Conservation (phyloP, 2,888 invertebrate species). For the Baccha elongata region DNA sequence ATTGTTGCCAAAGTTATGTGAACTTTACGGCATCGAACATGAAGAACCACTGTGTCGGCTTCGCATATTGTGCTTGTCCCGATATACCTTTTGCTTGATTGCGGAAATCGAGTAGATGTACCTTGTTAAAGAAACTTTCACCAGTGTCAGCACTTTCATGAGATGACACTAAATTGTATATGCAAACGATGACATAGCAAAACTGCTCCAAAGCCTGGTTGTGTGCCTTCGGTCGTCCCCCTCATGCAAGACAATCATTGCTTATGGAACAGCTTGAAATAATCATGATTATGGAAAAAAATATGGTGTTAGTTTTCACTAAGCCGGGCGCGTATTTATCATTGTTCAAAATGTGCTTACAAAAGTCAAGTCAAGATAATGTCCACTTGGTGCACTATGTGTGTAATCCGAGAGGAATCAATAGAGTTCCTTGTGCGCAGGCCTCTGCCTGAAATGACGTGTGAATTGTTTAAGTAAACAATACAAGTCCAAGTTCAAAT, state of each 20-base stretch:
- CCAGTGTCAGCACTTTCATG: conserved; percentile 24
- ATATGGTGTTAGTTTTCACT: conserved; percentile 40
- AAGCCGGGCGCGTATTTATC: not conserved
- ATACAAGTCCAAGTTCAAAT: conserved; percentile 68
- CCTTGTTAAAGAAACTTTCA: conserved; percentile 51
- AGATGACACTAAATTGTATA: conserved; percentile 5
- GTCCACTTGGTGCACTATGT: conserved; percentile 28
- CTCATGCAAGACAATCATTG: conserved; percentile 24
- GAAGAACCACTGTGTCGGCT: conserved; percentile 19
- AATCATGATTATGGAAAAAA: conserved; percentile 28
- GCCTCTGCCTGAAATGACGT: conserved; percentile 13
- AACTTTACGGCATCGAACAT: conserved; percentile 53
- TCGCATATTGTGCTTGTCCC: conserved; percentile 15
- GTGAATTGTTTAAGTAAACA: conserved; percentile 56
- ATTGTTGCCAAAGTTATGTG: conserved; percentile 39
- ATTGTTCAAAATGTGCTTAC: conserved; percentile 33
- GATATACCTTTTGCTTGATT: conserved; percentile 38
- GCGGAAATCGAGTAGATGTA: conserved; percentile 49
- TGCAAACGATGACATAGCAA: conserved; percentile 56
- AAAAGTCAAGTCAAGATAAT: conserved; percentile 18
- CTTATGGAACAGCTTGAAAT: not conserved
- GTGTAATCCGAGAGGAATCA: conserved; percentile 11
- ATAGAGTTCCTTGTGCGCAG: conserved; percentile 14
- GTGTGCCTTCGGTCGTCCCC: not conserved
- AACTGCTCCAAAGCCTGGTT: no score